phyloP scores from a whole-genome alignment of 2,797 vertebrate genomes.

The Periophthalmus magnuspinnatus region DNA sequence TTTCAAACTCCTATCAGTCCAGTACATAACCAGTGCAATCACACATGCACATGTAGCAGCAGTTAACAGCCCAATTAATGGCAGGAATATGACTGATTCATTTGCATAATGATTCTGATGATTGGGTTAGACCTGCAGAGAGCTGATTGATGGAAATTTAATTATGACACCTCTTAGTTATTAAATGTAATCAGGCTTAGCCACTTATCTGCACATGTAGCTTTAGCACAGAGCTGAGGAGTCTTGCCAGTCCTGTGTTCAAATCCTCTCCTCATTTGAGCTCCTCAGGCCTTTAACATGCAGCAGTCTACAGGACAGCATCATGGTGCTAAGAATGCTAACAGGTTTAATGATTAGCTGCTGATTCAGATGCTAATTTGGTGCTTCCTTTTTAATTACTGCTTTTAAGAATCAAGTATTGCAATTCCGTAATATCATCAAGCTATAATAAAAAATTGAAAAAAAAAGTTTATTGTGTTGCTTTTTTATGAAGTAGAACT shows the following conservation, averaged over 20 bases:
- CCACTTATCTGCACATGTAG: conserved; percentile 77
- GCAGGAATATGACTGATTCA: conserved; percentile 79
- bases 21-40: not conserved
- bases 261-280: conserved; percentile 45
- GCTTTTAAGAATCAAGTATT: too few species aligned
- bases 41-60: conserved; percentile 51
- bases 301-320: too few species aligned
- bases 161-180: conserved; percentile 80
- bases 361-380: too few species aligned
- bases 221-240: conserved; percentile 68
- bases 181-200: conserved; percentile 78
- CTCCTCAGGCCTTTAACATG: conserved; percentile 35
- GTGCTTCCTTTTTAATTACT: too few species aligned
- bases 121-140: conserved; percentile 68
- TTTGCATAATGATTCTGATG: conserved; percentile 79
- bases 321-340: too few species aligned
- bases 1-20: conserved; percentile 4
- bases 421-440: too few species aligned
- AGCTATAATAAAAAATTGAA: too few species aligned
- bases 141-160: conserved; percentile 79
- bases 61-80: conserved; percentile 73
- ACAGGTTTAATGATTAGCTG: too few species aligned
- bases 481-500: too few species aligned
- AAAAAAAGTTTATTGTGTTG: too few species aligned
- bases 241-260: conserved; percentile 54